phyloP scores from a whole-genome alignment of 2,888 invertebrate genomes.

The Nebria brevicollis region DNA sequence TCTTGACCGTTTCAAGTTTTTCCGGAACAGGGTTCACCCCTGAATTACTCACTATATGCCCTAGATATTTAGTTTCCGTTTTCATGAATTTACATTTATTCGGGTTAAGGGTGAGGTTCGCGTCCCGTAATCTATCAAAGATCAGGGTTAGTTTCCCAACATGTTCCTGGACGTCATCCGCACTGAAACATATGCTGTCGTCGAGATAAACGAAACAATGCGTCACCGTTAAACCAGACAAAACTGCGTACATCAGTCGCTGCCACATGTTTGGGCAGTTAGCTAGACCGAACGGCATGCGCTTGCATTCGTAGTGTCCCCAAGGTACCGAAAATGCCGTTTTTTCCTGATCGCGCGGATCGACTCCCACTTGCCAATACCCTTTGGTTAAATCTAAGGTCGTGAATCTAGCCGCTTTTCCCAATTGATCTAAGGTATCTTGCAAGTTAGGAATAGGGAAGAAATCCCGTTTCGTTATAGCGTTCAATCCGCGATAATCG shows the following conservation, averaged over 20 bases:
- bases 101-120: no score
- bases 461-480: no score
- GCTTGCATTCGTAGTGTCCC: constrained; percentile 53
- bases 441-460: no score
- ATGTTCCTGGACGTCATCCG: constrained; percentile 47
- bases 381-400: constrained; percentile 48
- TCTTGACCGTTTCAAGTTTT: no score
- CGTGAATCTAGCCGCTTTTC: constrained; percentile 33
- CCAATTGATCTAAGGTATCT: no score
- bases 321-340: constrained; percentile 50
- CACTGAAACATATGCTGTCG: constrained; percentile 43
- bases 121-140: no score
- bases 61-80: no score
- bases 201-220: constrained; percentile 51
- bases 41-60: no score
- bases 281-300: constrained; percentile 55
- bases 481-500: no score
- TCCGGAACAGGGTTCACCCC: no score
- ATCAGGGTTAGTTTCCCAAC: constrained; percentile 32
- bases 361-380: constrained; percentile 48
- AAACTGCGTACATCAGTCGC: constrained; percentile 52
- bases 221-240: constrained; percentile 49
- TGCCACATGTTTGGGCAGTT: constrained; percentile 52
- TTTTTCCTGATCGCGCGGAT: constrained; percentile 47
- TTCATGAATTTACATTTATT: no score